A percentile compares a stretch with the other conserved stretches of the same genome.
These are phyloP conservation scores for Colletes gigas DNA, from an alignment of 1,140 invertebrate species.

Conservation along the genomic window DNA sequence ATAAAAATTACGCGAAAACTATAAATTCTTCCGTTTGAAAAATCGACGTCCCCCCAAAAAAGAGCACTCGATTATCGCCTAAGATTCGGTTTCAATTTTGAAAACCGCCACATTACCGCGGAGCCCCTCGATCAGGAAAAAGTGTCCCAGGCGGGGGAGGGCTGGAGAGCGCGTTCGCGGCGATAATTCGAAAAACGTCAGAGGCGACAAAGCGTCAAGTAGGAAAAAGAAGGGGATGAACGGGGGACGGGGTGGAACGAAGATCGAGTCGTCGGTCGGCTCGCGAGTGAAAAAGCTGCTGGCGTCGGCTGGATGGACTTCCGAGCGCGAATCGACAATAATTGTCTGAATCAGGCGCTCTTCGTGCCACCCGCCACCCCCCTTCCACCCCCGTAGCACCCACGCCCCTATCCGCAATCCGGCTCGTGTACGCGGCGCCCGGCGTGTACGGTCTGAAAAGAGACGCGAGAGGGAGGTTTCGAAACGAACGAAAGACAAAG, in stretches of 20 bases:
- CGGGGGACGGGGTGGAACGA: not conserved
- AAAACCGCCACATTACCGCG: not conserved
- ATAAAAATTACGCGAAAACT: too few relatives aligned
- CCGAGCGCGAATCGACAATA: slow-evolving; percentile 66
- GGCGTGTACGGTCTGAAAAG: slow-evolving; percentile 22
- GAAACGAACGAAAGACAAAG: slow-evolving; percentile 76
- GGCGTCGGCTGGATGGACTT: slow-evolving; percentile 67
- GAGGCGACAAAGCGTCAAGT: not conserved
- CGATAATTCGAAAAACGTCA: slow-evolving; percentile 51
- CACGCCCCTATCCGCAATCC: not conserved
- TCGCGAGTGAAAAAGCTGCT: slow-evolving; percentile 63
- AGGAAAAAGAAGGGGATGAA: slow-evolving; percentile 18
- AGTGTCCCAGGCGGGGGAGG: too few relatives aligned
- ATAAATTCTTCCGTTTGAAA: too few relatives aligned
- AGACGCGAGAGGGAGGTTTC: slow-evolving; percentile 53
- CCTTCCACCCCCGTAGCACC: not conserved
- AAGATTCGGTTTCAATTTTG: not conserved
- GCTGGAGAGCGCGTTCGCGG: not conserved
- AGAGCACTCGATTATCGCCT: too few relatives aligned
- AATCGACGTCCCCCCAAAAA: too few relatives aligned
- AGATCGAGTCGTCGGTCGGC: slow-evolving; percentile 55
- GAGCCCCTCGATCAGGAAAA: too few relatives aligned
- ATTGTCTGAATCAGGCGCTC: slow-evolving; percentile 67
- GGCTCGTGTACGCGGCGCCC: slow-evolving; percentile 9
- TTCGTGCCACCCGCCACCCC: slow-evolving; percentile 24